Evolutionary conservation across 2,797 vertebrate genomes (phyloP).

Genomic region (Avahi laniger): DNA sequence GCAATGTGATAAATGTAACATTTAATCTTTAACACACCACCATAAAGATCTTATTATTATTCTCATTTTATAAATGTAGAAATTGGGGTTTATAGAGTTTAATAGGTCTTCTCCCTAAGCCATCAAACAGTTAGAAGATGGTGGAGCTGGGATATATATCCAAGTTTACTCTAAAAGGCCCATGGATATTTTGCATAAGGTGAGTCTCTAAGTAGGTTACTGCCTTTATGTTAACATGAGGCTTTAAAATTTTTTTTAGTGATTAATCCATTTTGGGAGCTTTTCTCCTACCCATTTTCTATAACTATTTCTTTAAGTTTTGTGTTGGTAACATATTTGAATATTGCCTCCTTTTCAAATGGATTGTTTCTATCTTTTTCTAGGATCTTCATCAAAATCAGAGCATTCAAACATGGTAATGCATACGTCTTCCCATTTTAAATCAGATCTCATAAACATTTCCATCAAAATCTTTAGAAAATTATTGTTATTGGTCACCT

Average conservation of each 20-base stretch:
- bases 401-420: not conserved
- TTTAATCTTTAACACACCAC: not conserved
- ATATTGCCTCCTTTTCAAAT: not conserved
- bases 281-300: not conserved
- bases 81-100: not conserved
- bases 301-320: not conserved
- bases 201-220: not conserved
- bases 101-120: not conserved
- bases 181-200: not conserved
- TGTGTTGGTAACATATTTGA: not conserved
- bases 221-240: not conserved
- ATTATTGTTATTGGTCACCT: not conserved
- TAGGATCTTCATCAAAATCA: not conserved
- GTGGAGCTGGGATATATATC: not conserved
- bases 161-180: not conserved
- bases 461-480: not conserved
- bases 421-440: not conserved
- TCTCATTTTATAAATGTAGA: not conserved
- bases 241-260: not conserved
- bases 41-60: not conserved
- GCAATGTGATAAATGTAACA: not conserved
- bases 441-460: not conserved
- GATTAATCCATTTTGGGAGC: not conserved
- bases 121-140: not conserved
- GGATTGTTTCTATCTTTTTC: not conserved